Evolutionary conservation across 2,113 vertebrate species (phyloP), one percentile per base, ranked within the genome.

Genomic region (Elanus axillaris): DNA sequence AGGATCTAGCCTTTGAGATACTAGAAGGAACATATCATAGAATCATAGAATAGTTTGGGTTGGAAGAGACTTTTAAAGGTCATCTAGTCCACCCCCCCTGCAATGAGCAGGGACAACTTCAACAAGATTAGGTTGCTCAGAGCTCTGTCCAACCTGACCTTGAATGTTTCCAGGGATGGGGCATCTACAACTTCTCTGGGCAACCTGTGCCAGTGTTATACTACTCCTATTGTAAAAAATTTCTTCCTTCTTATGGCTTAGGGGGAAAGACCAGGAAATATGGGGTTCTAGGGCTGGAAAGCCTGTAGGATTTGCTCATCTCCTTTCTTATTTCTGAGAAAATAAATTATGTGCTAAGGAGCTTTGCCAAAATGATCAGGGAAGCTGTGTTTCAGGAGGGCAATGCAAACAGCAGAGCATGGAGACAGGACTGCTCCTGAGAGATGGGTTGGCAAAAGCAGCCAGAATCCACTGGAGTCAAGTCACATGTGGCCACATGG

Each of bases 401-500:
- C 29, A 88, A 3, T 38, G 13, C 16, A 67, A 56, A 29, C 11
- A n/a, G 32, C 13, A 45, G 18, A 16, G 55, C 6, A 43, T 11
- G 14, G n/a, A 75, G 75, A 25, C 29, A 62, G 23, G 27, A 16
- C 42, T 85, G 23, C 9, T 94, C 13, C 64, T 12, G 6, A 58
- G 27, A 52, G 36, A 34, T 8, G 20, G 23, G 13, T 11, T 76
- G 50, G 15, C 18, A 71, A 64, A 90, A 90, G 20, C 45, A 87
- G 17, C 43, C 17, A n/a, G 22, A 31, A 45, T 17, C 11, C 7
- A 14, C 9, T 34, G 59, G 68, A 89, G 40, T 13, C 6, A 34
- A 20, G 14, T 58, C 22, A 26, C 1, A 13, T 0, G 1, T 29
- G 26, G 45, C 17, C 4, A 9, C 12, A 5, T 3, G 12, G 27